Conservation (phyloP, 1,140 invertebrate species). For the Harpegnathos saltator region DNA sequence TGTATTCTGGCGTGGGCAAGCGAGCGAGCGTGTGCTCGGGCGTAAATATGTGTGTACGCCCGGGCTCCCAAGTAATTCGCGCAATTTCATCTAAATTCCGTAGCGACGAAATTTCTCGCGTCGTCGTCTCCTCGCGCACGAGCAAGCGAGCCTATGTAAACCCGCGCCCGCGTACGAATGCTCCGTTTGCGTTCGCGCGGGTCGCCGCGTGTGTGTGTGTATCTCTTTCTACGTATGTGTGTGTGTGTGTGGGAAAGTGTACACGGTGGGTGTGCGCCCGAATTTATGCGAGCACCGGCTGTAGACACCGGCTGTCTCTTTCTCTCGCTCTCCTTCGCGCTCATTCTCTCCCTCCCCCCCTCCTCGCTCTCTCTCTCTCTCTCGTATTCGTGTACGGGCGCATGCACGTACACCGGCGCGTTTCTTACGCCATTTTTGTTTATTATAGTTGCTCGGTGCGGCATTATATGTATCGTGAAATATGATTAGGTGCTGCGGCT, state of each 20-base stretch:
- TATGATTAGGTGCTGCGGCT: conserved; percentile 77
- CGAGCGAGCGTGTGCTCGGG: conserved; percentile 44
- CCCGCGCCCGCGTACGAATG: conserved; percentile 52
- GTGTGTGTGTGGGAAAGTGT: neutral
- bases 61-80: conserved; percentile 82
- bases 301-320: neutral
- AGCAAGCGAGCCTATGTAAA: conserved; percentile 42
- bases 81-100: conserved; percentile 86
- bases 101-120: conserved; percentile 78
- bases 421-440: conserved; percentile 81
- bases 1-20: conserved; percentile 21
- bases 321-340: too few species aligned
- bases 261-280: neutral
- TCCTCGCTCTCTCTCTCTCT: too few species aligned
- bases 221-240: conserved; percentile 38
- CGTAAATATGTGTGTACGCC: conserved; percentile 54
- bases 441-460: conserved; percentile 73
- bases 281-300: conserved; percentile 61
- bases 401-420: conserved; percentile 53
- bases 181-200: conserved; percentile 30
- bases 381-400: neutral
- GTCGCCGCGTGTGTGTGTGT: conserved; percentile 9
- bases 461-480: conserved; percentile 81
- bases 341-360: too few species aligned
- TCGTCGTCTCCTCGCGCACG: conserved; percentile 66